Evolutionary conservation across 2,888 invertebrate genomes (phyloP), one percentile per base, ranked within the genome.

Genomic region (Mythimna pallens): DNA sequence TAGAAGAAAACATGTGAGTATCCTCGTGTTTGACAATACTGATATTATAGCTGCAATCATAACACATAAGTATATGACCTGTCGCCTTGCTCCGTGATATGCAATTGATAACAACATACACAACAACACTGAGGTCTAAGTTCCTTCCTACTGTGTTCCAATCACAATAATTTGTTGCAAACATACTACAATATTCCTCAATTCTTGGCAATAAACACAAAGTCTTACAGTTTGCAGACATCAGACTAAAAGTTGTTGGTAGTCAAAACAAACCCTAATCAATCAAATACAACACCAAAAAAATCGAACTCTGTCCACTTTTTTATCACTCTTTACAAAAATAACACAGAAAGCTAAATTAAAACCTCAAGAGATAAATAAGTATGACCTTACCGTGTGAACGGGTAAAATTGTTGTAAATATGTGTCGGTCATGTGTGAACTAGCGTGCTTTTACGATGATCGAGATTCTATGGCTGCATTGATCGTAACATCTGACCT

Each of bases 401-500:
- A 25, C 14, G 63, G 65, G 30, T 52, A 50, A 59, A 62, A 12
- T 62, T 40, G 64, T 47, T n/a, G 64, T 74, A 54, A 63, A 78
- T 63, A 43, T 61, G 25, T 65, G 63, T 58, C 34, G 61, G 64
- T 69, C 74, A 84, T 85, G 74, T 76, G 75, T 71, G n/a, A 57
- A 34, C 65, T 59, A 59, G 71, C 73, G 74, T 82, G 80, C 22
- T 73, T 70, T 71, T 73, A 74, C 52, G 55, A 67, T 66, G 66
- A 82, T 76, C 68, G 66, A 50, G 76, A 85, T 84, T 69, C 64
- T 59, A 63, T 67, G 43, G n/a, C 25, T 72, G 71, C 65, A 73
- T 73, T 70, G 77, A 75, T 72, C 66, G 54, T 71, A 81, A 78
- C 59, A 68, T 69, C 34, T 85, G 78, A 80, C 80, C 83, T 70